Base-by-base conservation (phyloP, 2,113 vertebrate species). In the Platanista minor region DNA sequence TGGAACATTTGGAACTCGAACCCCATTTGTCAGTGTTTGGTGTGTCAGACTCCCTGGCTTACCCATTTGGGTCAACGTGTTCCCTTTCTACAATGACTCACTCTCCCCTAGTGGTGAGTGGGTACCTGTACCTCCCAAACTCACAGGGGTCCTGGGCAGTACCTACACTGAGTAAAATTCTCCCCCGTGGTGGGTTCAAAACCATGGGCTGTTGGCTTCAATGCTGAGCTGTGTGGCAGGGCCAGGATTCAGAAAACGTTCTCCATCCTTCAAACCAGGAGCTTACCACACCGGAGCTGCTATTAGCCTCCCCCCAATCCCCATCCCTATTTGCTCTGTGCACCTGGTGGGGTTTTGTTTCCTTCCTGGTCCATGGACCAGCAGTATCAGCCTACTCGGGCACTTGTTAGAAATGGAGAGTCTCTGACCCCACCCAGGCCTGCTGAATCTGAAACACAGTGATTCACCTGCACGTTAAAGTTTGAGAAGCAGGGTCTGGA, bases 401-500 rank as follows among this genome's bases (percentile, higher is more conserved):
- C 25, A 1, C 87, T 21, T 27, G 67, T 36, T 57, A 15, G 83
- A 57, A 33, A 27, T 23, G 43, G 10, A 4, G 49, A 31, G 12
- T 23, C 39, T 49, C 12, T 8, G 46, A n/a, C 14, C 23, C 74
- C 2, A 1, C 41, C 82, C 9, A 33, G 67, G 17, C 52, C 71
- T 3, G 20, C 80, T 41, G 17, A 69, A 12, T 23, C 46, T 49
- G 75, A n/a, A 14, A 14, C 46, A 29, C 5, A 59, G 4, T 0
- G 41, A 64, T n/a, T 43, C 77, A 2, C 0, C 0, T 1, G 7
- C 25, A 20, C 3, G 0, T 6, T 14, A 0, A 5, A 20, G 61
- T 49, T 13, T n/a, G 69, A 11, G 81, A 43, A 69, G 67, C 25
- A 0, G 0, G 29, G 31, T 25, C 11, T 82, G 15, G 2, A 31